Conservation (phyloP, 2,888 invertebrate species). For the Leptinotarsa tumamoca region DNA sequence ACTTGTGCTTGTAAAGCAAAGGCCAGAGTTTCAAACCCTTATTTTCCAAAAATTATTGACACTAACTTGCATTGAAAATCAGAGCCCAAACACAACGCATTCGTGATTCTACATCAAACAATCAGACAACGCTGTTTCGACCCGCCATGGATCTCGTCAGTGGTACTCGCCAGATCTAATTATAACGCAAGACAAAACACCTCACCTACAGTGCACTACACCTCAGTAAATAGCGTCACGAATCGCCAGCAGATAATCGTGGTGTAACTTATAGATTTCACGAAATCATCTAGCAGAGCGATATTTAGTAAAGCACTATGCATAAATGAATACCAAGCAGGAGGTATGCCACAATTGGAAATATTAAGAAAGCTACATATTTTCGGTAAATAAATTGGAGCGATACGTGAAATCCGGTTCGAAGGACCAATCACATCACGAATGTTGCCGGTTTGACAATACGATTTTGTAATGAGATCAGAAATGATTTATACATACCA, state of each 20-base stretch:
- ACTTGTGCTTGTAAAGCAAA: no score
- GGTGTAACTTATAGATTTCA: conserved; percentile 11
- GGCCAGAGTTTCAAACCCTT: no score
- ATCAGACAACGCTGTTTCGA: no score
- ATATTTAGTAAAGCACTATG: background rate
- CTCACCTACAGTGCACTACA: background rate
- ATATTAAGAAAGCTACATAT: background rate
- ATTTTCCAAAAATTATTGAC: no score
- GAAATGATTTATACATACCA: background rate
- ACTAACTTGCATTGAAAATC: no score
- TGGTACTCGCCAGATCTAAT: background rate
- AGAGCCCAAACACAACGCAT: no score
- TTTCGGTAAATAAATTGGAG: background rate
- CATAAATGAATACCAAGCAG: conserved; percentile 3
- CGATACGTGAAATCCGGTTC: conserved; percentile 2
- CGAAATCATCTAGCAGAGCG: background rate
- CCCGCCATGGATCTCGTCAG: no score
- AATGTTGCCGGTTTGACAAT: background rate
- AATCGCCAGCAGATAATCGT: background rate
- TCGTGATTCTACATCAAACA: no score
- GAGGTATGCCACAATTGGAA: background rate
- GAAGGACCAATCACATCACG: conserved; percentile 15
- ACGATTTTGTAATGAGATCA: background rate
- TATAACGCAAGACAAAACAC: background rate
- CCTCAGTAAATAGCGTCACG: background rate